phyloP scores from a whole-genome alignment of 1,140 invertebrate genomes.

The Ceratosolen solmsi region DNA sequence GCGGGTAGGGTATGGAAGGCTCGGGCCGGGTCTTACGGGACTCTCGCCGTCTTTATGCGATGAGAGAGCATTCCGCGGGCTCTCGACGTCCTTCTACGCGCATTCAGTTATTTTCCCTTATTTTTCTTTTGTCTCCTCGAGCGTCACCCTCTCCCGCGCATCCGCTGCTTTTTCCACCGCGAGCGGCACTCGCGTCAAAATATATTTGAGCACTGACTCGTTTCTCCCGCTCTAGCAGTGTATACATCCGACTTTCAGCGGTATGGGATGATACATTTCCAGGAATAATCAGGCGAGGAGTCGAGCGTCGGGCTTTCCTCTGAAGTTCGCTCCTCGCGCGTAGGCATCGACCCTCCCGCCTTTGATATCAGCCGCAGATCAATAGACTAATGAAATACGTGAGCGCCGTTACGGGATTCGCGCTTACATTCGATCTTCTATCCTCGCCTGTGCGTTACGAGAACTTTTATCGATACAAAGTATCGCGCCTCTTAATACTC shows the following conservation, averaged over 20 bases:
- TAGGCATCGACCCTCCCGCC: neutral
- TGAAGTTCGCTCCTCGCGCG: neutral
- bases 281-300: neutral
- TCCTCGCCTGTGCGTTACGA: neutral
- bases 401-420: neutral
- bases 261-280: neutral
- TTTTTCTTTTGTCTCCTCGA: neutral
- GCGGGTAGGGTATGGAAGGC: too few relatives aligned
- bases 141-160: too few relatives aligned
- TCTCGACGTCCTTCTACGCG: slow-evolving; percentile 1
- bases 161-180: neutral
- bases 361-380: neutral
- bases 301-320: neutral
- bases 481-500: too few relatives aligned
- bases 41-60: slow-evolving; percentile 26
- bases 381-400: slow-evolving; percentile 6
- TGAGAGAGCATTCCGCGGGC: slow-evolving; percentile 23
- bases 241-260: neutral
- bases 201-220: neutral
- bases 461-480: neutral
- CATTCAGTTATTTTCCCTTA: slow-evolving; percentile 6
- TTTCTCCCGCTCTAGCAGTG: neutral
- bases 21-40: neutral
- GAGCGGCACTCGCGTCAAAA: neutral
- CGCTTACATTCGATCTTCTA: neutral